Conservation (phyloP, 2,113 vertebrate genomes). For the Chrysemys picta region DNA sequence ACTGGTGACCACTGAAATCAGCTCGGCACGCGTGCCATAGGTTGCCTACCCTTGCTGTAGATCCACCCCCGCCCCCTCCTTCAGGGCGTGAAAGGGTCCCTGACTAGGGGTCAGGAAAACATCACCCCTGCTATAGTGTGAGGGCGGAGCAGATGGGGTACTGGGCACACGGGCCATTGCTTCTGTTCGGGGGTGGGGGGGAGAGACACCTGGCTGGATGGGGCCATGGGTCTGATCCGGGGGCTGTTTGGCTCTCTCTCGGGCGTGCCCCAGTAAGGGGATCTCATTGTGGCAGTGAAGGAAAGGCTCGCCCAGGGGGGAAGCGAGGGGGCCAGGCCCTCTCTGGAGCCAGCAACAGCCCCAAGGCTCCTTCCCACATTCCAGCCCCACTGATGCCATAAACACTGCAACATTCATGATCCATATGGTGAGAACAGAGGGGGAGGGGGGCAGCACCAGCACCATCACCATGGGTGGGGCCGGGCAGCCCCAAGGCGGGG, state of each 20-base stretch:
- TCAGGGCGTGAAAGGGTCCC: too few relatives aligned
- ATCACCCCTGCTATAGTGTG: neutral
- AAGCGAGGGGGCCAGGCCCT: neutral
- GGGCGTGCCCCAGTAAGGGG: neutral
- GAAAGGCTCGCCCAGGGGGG: neutral
- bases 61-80: neutral
- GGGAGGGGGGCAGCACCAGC: neutral
- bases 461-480: neutral
- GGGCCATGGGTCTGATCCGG: neutral
- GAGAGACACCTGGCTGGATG: neutral
- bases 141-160: neutral
- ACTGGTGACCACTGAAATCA: too few relatives aligned
- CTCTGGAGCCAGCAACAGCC: slow-evolving; percentile 7
- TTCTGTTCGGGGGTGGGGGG: neutral
- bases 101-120: neutral
- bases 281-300: neutral
- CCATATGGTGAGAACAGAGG: neutral
- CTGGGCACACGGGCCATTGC: neutral
- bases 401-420: slow-evolving; percentile 8
- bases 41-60: too few relatives aligned
- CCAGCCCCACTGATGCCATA: slow-evolving; percentile 20
- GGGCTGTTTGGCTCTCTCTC: neutral
- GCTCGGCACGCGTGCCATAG: too few relatives aligned
- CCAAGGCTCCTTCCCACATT: slow-evolving; percentile 1
- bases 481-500: neutral